Evolutionary conservation across 2,888 invertebrate species (phyloP), one percentile per base, ranked within the genome.

Genomic region (Calliphora vomitoria): DNA sequence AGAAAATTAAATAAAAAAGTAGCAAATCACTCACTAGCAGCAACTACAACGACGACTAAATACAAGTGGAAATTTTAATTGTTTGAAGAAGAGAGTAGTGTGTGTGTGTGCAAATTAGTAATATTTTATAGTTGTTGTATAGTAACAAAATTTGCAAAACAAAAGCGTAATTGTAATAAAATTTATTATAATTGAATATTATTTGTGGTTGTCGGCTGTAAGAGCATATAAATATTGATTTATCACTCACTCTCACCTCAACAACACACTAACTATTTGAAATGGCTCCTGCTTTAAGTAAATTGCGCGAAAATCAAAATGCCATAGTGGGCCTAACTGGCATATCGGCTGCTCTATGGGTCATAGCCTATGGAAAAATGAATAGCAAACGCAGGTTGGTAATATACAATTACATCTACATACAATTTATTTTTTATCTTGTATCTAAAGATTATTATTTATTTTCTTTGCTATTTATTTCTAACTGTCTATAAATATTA

Each of bases 221-320:
- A 64, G 44, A 64, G 13, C 38, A 60, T 0, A 11, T 35, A 35
- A 68, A 74, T 80, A 83, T 85, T 79, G 87, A 87, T 87, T 87
- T 69, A 79, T 87, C 80, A 66, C 35, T 66, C 35, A 68, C 4
- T 38, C 44, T 15, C 15, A 68, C 25, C 15, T 6, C 5, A 41
- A 15, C 50, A n/a, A 53, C 20, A 20, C 11, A 4, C 18, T 47
- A 13, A 41, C 4, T 53, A 69, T 13, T 72, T 62, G 60, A 75
- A 88, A 97, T 97, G 97, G 97, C 97, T 90, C 97, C 96, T 90
- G 95, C 95, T 92, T 95, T 96, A 89, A 97, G 97, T 94, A 97
- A 96, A 95, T 94, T 96, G 91, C 95, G 96, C 89, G 95, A 95
- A 90, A 95, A 95, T 93, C 96, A 90, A 89, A 93, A 91, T 90